Conservation (phyloP, 2,797 vertebrate genomes). For the Notamacropus eugenii region DNA sequence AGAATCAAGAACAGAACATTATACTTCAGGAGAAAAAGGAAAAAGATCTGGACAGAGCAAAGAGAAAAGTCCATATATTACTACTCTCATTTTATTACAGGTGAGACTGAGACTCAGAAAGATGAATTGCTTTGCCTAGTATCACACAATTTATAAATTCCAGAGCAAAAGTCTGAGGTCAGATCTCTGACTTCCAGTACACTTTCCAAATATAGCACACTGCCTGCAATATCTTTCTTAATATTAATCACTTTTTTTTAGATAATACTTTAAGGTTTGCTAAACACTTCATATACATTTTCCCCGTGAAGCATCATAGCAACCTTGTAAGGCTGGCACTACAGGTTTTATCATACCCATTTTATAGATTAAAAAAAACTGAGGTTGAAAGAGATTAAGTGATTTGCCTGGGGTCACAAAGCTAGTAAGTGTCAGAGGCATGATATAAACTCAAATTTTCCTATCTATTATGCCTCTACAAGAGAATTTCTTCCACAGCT, state of each 20-base stretch:
- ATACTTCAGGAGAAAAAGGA: background rate
- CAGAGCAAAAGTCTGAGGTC: background rate
- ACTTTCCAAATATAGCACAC: background rate
- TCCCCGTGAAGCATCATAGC: background rate
- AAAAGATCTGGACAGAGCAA: background rate
- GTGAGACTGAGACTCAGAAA: background rate
- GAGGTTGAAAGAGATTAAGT: background rate
- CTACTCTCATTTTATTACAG: background rate
- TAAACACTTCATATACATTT: background rate
- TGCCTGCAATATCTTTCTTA: background rate
- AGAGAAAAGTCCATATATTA: background rate
- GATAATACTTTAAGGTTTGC: background rate
- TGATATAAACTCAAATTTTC: background rate
- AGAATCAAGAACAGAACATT: background rate
- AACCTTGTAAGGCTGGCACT: background rate
- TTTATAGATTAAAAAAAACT: background rate
- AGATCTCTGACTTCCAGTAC: background rate
- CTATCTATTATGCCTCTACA: background rate
- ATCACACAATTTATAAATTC: background rate
- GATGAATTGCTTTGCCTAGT: background rate
- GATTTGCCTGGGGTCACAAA: background rate
- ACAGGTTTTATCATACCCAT: background rate
- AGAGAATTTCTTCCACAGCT: background rate
- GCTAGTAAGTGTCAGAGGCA: background rate
- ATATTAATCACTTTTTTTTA: background rate